Evolutionary conservation across 2,888 invertebrate species (phyloP).

Genomic region (Idaea dimidiata): DNA sequence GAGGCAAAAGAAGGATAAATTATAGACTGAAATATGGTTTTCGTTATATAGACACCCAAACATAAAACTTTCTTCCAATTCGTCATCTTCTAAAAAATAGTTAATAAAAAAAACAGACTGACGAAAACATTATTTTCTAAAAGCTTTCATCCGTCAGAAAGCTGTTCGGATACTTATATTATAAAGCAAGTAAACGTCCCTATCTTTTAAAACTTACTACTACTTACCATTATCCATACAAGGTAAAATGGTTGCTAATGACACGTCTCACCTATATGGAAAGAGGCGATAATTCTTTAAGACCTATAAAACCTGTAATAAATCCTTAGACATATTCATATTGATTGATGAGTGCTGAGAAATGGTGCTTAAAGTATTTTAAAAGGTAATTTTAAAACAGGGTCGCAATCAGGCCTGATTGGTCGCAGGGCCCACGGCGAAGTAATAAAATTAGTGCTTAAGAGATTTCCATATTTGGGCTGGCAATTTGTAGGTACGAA

Average conservation of each 20-base stretch:
- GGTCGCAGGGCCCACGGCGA: not conserved
- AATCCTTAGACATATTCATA: not conserved
- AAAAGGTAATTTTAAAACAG: not conserved
- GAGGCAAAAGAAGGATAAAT: no score
- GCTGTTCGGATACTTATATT: no score
- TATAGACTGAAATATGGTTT: no score
- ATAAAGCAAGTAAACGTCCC: no score
- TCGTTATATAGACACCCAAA: no score
- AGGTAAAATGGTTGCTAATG: not conserved
- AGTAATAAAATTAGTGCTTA: constrained; percentile 1
- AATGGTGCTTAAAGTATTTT: not conserved
- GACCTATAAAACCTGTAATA: not conserved
- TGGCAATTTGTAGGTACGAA: not conserved
- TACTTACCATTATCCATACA: not conserved
- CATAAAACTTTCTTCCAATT: no score
- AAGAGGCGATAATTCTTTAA: not conserved
- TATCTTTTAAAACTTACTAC: no score
- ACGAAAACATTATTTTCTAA: no score
- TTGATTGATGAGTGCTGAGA: not conserved
- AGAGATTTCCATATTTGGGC: not conserved
- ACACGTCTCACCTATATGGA: not conserved
- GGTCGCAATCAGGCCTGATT: not conserved
- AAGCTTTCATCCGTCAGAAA: no score
- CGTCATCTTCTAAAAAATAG: no score
- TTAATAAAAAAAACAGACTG: no score